Conservation (phyloP, 2,888 invertebrate genomes). For the Pandemis cinnamomeana region DNA sequence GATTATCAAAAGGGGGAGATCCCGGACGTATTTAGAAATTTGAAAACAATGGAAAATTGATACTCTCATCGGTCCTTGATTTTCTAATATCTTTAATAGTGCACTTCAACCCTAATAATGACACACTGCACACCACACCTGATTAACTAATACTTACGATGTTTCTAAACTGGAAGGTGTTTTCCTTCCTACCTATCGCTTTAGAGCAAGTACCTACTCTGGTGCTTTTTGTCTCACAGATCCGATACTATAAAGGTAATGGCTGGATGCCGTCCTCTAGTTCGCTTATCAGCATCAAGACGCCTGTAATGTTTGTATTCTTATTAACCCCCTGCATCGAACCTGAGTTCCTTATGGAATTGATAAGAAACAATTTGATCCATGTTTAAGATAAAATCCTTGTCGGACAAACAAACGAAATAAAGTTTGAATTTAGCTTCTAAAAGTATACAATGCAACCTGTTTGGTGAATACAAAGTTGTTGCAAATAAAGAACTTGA, state of each 20-base stretch:
- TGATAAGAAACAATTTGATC: constrained; percentile 43
- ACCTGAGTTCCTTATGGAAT: constrained; percentile 39
- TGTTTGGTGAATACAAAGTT: constrained; percentile 52
- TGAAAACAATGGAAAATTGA: no score
- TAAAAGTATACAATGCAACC: constrained; percentile 59
- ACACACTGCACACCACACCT: background rate
- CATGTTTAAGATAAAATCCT: constrained; percentile 39
- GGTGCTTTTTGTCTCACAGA: constrained; percentile 48
- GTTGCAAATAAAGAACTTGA: constrained; percentile 14
- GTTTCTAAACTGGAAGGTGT: constrained; percentile 8
- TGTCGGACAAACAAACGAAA: constrained; percentile 27
- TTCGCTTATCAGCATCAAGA: constrained; percentile 69
- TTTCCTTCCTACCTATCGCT: background rate
- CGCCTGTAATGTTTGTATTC: constrained; percentile 50
- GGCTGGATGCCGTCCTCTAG: constrained; percentile 66
- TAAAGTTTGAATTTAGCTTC: constrained; percentile 34
- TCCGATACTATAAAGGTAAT: constrained; percentile 65
- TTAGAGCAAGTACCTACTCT: background rate
- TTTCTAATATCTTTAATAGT: no score
- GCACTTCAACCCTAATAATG: background rate
- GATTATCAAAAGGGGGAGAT: no score
- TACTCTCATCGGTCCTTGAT: no score
- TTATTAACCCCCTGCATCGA: constrained; percentile 41
- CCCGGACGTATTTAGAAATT: no score
- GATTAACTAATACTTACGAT: background rate